Evolutionary conservation across 92 coral and sea anemone genomes (phyloP).

Genomic region (Epizoanthus scotinus): DNA sequence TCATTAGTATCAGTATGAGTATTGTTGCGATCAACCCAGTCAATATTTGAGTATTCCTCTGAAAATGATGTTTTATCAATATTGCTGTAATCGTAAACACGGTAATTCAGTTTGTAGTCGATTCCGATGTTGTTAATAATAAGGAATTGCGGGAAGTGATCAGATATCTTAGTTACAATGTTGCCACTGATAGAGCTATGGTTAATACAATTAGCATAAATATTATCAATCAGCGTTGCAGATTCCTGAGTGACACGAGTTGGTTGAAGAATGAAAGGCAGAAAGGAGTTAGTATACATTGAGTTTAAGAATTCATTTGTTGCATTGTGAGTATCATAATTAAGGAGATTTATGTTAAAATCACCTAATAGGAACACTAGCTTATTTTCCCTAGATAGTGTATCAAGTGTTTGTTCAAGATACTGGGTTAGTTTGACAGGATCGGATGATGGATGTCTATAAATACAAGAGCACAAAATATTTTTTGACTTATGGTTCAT

Average conservation of each 20-base stretch:
- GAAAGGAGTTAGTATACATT: conserved; percentile 30
- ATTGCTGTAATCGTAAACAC: conserved; percentile 40
- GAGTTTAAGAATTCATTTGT: conserved; percentile 24
- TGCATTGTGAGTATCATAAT: conserved; percentile 28
- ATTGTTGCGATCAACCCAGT: conserved; percentile 26
- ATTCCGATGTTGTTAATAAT: conserved; percentile 39
- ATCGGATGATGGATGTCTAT: conserved; percentile 46
- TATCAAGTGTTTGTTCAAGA: conserved; percentile 25
- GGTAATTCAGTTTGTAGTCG: conserved; percentile 39
- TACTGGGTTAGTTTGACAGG: conserved; percentile 31
- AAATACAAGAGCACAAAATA: conserved; percentile 31
- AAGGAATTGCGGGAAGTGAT: conserved; percentile 49
- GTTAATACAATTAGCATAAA: conserved; percentile 37
- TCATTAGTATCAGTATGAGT: conserved; percentile 16
- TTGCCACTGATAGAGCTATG: conserved; percentile 42
- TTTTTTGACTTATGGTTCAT: conserved; percentile 28
- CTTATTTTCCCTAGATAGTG: conserved; percentile 44
- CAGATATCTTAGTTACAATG: conserved; percentile 45
- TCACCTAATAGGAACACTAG: not conserved
- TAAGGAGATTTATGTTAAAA: conserved; percentile 24
- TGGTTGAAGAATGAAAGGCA: conserved; percentile 38
- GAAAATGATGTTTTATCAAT: conserved; percentile 28
- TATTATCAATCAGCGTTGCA: conserved; percentile 45
- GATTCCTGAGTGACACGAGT: conserved; percentile 43
- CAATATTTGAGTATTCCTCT: conserved; percentile 22